These are phyloP conservation scores for Ganaspis sp. DNA, from an alignment of 1,140 invertebrate species.

Conservation along the genomic window DNA sequence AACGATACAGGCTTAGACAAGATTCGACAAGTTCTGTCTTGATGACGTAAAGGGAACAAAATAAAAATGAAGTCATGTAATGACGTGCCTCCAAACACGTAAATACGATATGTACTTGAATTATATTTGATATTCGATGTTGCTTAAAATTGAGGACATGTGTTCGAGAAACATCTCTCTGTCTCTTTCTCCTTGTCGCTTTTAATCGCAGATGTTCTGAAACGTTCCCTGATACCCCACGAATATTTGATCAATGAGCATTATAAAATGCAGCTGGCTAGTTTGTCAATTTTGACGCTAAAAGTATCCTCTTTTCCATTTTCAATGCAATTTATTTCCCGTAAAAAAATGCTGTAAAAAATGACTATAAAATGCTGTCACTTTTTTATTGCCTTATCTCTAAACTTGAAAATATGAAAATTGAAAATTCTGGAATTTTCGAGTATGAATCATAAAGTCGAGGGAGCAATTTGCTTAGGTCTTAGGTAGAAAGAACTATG, in stretches of 20 bases:
- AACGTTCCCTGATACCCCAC: neutral
- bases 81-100: neutral
- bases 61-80: neutral
- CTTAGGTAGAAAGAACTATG: too few species aligned
- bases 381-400: too few species aligned
- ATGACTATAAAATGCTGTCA: too few species aligned
- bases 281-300: neutral
- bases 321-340: too few species aligned
- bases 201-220: constrained; percentile 11
- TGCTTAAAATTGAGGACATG: neutral
- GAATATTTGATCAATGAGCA: constrained; percentile 1
- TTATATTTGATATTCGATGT: neutral
- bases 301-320: neutral
- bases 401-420: too few species aligned
- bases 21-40: neutral
- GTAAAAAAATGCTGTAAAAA: too few species aligned
- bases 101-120: neutral
- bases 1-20: neutral
- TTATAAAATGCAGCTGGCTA: neutral
- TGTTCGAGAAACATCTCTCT: neutral
- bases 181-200: neutral
- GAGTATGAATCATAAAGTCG: too few species aligned
- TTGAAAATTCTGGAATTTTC: too few species aligned
- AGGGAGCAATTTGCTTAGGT: too few species aligned
- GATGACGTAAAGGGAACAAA: neutral